Evolutionary conservation across 92 coral and sea anemone species (phyloP), one percentile per base, ranked within the genome.

Genomic region (Nematostella vectensis): DNA sequence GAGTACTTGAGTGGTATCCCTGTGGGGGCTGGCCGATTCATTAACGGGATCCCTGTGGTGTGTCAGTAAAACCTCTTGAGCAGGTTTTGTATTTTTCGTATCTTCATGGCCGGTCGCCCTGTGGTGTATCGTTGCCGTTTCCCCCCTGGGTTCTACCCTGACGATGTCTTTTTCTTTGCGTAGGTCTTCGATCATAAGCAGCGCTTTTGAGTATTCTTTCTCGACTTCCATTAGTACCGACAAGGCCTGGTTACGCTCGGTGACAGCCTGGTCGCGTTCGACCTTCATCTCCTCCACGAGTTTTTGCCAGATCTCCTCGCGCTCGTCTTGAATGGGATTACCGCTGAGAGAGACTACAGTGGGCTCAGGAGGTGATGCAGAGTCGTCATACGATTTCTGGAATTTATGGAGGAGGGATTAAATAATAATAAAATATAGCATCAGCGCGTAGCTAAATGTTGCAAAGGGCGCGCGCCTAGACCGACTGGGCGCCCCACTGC

Each of bases 221-320:
- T 89, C 95, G 30, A 89, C 68, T 37, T 89, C 95, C 97, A 89
- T 81, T 2, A 89, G 61, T 18, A 84, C 83, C 38, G 82, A 58
- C 37, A 89, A 57, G 25, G 97, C 95, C 70, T 85, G 89, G 65
- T 89, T 85, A 13, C 97, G 69, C 38, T 89, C 97, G 25, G 62
- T 38, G 26, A 89, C 71, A 0, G 87, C 86, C 57, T 85, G 95
- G 51, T 89, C 97, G 11, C 97, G 89, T 38, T 89, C 97, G 3
- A 67, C 79, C 38, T 80, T 81, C 17, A 81, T 50, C 20, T 81
- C 88, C 24, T 76, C 80, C 26, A 77, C 57, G 39, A 67, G 73
- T 38, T 73, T 76, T 55, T 57, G 66, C 97, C 97, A 89, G 27
- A 59, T 52, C 28, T 70, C 85, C 31, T 77, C 84, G 23, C 67